Base-by-base conservation (phyloP, 92 coral and sea anemone genomes). In the Siderastrea radians region DNA sequence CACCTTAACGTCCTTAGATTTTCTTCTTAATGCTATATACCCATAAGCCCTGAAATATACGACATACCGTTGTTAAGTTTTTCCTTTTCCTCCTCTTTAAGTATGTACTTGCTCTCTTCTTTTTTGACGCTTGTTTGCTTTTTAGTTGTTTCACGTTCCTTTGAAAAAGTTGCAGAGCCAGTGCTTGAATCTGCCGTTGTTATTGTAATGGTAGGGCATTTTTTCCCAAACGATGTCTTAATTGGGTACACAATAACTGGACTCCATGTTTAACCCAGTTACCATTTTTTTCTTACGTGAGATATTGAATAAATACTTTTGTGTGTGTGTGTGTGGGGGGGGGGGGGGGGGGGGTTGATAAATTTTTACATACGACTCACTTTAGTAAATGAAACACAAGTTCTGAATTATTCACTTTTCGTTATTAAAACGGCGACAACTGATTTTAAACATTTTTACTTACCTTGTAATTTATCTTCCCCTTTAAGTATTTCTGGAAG, bases 221-320 rank as follows among this genome's bases (percentile, higher is more conserved):
- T 88, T 83, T 82, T 83, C 77, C 88, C 88, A 75, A 88, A 88
- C 48, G 84, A 74, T 72, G 53, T 54, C 83, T 83, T 89, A 74
- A 89, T 82, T 66, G 92, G 88, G 70, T 89, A 89, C 64, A 82
- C 91, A 88, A 88, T 77, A 82, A 88, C 79, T 68, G 66, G 8
- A 68, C 52, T 81, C 65, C 76, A 81, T 67, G 74, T 65, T 80
- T 80, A 15, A 50, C 75, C 85, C 44, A 66, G 85, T 67, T 71
- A 71, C 55, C 75, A 57, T 71, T 71, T 71, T 8, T 71, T 48
- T 48, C 4, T 7, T 71, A 71, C 4, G 17, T 71, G 48, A 71
- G 75, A 69, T 8, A 71, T 47, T 7, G 75, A 71, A 2, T 13
- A 15, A 49, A 3, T 51, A 51, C 0, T 73, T 73, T 51, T n/a